These are phyloP conservation scores for Limenitis camilla DNA, from an alignment of 2,888 invertebrate genomes.

Conservation along the genomic window DNA sequence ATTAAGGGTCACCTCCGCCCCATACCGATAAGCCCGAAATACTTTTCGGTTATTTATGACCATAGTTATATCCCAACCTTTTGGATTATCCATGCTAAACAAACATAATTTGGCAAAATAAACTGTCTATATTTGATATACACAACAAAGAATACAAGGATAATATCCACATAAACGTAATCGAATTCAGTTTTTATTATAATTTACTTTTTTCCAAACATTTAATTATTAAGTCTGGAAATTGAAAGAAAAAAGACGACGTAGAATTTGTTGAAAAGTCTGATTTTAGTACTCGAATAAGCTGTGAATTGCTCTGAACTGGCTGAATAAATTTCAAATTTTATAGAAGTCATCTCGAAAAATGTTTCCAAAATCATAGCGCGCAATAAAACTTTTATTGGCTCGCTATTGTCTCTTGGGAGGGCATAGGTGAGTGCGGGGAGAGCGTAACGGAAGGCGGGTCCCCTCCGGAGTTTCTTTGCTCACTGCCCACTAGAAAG, in stretches of 20 bases:
- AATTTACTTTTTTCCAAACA: background rate
- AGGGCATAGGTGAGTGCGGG: conserved; percentile 33
- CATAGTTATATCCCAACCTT: conserved; percentile 26
- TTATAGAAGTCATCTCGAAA: conserved; percentile 63
- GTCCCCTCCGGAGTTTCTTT: conserved; percentile 24
- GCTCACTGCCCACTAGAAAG: conserved; percentile 33
- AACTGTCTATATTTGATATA: conserved; percentile 12
- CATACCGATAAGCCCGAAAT: conserved; percentile 26
- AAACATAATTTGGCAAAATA: conserved; percentile 18
- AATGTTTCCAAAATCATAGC: conserved; percentile 66
- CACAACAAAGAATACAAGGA: background rate
- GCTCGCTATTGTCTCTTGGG: conserved; percentile 55
- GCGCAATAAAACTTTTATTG: conserved; percentile 67
- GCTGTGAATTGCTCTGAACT: conserved; percentile 41
- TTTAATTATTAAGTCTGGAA: conserved; percentile 10
- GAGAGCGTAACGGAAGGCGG: conserved; percentile 28
- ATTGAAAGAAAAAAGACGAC: conserved; percentile 14
- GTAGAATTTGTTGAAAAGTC: conserved; percentile 21
- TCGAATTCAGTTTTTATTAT: no score
- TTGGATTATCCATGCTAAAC: conserved; percentile 23
- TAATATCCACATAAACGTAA: background rate
- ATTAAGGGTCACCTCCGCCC: conserved; percentile 26
- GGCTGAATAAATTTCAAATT: conserved; percentile 56
- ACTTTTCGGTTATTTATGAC: conserved; percentile 28
- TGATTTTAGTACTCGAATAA: conserved; percentile 40